A percentile compares a stretch with the other conserved stretches of the same genome.
Evolutionary conservation across 2,888 invertebrate species (phyloP).

Genomic region (Tipula helvola): DNA sequence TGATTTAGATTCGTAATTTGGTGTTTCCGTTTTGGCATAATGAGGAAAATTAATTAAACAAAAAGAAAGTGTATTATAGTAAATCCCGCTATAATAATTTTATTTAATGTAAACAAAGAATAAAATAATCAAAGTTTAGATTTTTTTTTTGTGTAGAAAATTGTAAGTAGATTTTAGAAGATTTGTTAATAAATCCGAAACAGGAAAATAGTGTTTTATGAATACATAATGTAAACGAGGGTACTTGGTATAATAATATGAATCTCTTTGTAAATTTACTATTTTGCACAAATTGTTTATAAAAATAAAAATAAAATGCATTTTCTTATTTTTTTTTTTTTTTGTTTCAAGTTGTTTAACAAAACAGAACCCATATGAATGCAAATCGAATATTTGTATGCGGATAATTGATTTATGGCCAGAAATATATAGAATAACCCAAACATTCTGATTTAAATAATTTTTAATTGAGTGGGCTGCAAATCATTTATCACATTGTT

Average conservation of each 20-base stretch:
- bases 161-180: background rate
- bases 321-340: background rate
- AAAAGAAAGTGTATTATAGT: no score
- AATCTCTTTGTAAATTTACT: background rate
- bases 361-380: background rate
- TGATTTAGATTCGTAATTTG: no score
- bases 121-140: background rate
- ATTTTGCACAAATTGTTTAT: background rate
- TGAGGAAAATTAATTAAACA: no score
- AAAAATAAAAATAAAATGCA: background rate
- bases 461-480: background rate
- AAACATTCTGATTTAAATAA: background rate
- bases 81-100: no score
- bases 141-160: background rate
- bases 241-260: background rate
- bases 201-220: background rate
- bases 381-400: background rate
- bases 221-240: background rate
- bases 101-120: background rate
- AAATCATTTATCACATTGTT: background rate
- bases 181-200: background rate
- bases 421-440: background rate
- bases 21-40: no score
- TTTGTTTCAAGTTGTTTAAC: background rate
- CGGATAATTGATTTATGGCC: conserved; percentile 7